Conservation (phyloP, 1,140 invertebrate species). For the Papilio machaon region DNA sequence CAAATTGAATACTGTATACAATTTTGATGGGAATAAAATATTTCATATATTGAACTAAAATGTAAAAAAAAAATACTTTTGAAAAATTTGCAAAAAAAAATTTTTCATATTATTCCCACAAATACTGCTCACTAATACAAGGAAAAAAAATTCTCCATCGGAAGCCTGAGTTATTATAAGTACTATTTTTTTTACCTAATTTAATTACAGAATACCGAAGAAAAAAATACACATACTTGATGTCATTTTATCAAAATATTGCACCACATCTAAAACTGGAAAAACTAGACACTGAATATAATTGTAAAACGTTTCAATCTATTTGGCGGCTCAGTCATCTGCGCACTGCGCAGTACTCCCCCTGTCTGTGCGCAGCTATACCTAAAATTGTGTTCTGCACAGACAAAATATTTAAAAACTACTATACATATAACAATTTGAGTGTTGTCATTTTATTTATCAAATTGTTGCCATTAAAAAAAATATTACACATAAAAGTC, state of each 20-base stretch:
- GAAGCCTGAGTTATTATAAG: not conserved
- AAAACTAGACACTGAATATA: not conserved
- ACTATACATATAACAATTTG: too few relatives aligned
- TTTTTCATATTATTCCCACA: not conserved
- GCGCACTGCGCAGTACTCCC: too few relatives aligned
- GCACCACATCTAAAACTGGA: not conserved
- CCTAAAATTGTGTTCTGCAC: too few relatives aligned
- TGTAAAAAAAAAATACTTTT: not conserved
- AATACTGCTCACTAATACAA: not conserved
- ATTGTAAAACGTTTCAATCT: not conserved
- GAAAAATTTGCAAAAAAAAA: not conserved
- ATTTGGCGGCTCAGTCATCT: not conserved
- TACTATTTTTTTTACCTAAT: not conserved
- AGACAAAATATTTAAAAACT: too few relatives aligned
- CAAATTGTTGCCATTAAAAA: not conserved
- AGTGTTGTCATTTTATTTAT: too few relatives aligned
- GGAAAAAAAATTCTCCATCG: not conserved
- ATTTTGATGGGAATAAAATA: not conserved
- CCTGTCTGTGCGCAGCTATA: too few relatives aligned
- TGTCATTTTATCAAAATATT: not conserved
- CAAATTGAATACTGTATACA: constrained; percentile 36
- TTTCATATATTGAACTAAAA: not conserved
- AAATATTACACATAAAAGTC: not conserved
- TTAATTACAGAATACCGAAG: not conserved
- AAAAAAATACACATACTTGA: not conserved